Evolutionary conservation across 2,888 invertebrate species (phyloP), one percentile per base, ranked within the genome.

Genomic region (Caenorhabditis japonica): DNA sequence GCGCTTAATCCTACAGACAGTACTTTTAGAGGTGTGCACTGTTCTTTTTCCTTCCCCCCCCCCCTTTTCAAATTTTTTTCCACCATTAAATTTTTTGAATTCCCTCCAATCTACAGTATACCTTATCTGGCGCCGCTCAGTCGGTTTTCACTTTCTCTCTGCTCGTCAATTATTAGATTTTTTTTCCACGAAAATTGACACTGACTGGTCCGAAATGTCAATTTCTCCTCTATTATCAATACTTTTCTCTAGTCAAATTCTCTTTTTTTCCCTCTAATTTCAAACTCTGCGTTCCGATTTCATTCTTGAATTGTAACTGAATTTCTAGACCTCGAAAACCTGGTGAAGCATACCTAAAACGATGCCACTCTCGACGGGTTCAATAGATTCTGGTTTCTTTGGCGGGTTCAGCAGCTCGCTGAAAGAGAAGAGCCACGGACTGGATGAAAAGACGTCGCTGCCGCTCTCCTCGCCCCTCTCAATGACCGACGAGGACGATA

Each of bases 351-450:
- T 21, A 10, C 12, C 33, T 44, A 19, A 27, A 55, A 39, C 39
- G 27, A 73, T 73, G 72, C 66, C 72, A 30, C 51, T 66, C 44
- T 73, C 72, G 36, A 73, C 72, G 59, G 72, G 72, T 66, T 73
- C 72, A 19, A 60, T 66, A 39, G 72, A 73, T 51, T 73, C 72
- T 30, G 72, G 72, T 33, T 73, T 66, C 21, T 60, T 60, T 43
- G 71, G 62, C 25, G 34, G 49, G 5, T 34, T 7, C 27, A 25
- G 49, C 2, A 46, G 47, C 19, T 61, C 55, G 19, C 36, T 33
- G 43, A 58, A 56, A 25, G 38, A 47, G 25, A 38, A 36, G 23
- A 38, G 38, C 17, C 30, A 27, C 2, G 17, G 36, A 33, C 44
- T 44, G 43, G 36, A 25, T 27, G 43, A 44, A 12, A 46, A 46